Conservation (phyloP, 2,888 invertebrate species). For the Machimus atricapillus region DNA sequence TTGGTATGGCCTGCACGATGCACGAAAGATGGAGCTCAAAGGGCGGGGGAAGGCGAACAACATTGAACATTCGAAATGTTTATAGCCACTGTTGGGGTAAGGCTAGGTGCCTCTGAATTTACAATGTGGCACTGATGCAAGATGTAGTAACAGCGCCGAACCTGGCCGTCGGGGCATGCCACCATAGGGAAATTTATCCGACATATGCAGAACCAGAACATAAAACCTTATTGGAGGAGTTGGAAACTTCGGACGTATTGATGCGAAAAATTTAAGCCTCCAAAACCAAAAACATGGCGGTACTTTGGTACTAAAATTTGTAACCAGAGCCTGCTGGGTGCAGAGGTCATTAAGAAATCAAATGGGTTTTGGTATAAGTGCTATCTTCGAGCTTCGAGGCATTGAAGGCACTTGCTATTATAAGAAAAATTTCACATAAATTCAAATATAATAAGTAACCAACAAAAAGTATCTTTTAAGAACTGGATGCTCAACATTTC, state of each 20-base stretch:
- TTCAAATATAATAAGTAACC: neutral
- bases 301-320: neutral
- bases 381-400: neutral
- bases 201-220: neutral
- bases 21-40: neutral
- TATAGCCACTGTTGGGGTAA: neutral
- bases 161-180: neutral
- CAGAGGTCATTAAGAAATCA: neutral
- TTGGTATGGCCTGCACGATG: neutral
- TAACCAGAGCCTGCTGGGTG: neutral
- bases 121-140: neutral
- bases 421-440: neutral
- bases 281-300: neutral
- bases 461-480: neutral
- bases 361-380: neutral
- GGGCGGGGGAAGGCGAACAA: neutral
- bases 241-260: neutral
- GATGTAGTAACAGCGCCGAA: neutral
- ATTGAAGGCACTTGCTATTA: neutral
- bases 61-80: neutral
- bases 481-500: too few species aligned
- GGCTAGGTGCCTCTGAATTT: neutral
- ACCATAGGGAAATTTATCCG: neutral
- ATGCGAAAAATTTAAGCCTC: neutral
- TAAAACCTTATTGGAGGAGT: neutral